phyloP scores from a whole-genome alignment of 2,888 invertebrate genomes.

The Endomychus coccineus region DNA sequence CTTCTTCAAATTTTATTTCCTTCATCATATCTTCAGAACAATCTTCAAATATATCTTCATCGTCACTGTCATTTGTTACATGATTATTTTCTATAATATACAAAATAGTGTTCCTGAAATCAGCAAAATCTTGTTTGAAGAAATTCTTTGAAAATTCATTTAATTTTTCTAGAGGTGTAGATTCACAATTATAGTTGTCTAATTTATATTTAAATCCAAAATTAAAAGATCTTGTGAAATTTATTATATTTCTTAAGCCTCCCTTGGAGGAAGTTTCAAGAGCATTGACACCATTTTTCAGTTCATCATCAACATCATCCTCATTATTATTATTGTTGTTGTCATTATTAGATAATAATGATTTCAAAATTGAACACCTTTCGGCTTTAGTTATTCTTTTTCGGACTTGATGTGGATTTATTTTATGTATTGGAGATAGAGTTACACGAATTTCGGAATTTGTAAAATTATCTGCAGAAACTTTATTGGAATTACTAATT shows the following conservation, averaged over 20 bases:
- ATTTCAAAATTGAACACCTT: slow-evolving; percentile 38
- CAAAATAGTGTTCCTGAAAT: slow-evolving; percentile 37
- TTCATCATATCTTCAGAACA: slow-evolving; percentile 17
- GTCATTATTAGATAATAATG: slow-evolving; percentile 29
- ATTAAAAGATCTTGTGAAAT: slow-evolving; percentile 39
- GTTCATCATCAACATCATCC: slow-evolving; percentile 6
- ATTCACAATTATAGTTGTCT: slow-evolving; percentile 31
- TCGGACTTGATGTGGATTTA: slow-evolving; percentile 17
- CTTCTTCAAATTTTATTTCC: slow-evolving; percentile 33
- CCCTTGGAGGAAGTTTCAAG: slow-evolving; percentile 25
- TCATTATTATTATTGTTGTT: slow-evolving; percentile 24
- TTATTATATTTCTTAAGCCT: slow-evolving; percentile 36
- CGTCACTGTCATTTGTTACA: slow-evolving; percentile 27
- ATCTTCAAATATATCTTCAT: slow-evolving; percentile 28
- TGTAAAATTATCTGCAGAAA: slow-evolving; percentile 27
- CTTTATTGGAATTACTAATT: slow-evolving; percentile 28
- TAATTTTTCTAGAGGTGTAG: slow-evolving; percentile 36
- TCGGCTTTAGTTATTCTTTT: slow-evolving; percentile 40
- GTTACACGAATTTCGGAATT: slow-evolving; percentile 35
- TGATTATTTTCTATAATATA: slow-evolving; percentile 34
- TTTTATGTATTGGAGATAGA: slow-evolving; percentile 26
- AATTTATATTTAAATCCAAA: slow-evolving; percentile 36
- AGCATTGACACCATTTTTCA: neutral
- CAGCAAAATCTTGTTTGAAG: slow-evolving; percentile 37
- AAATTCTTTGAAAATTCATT: slow-evolving; percentile 37